phyloP scores from a whole-genome alignment of 2,797 vertebrate genomes.

The Danio kyathit region DNA sequence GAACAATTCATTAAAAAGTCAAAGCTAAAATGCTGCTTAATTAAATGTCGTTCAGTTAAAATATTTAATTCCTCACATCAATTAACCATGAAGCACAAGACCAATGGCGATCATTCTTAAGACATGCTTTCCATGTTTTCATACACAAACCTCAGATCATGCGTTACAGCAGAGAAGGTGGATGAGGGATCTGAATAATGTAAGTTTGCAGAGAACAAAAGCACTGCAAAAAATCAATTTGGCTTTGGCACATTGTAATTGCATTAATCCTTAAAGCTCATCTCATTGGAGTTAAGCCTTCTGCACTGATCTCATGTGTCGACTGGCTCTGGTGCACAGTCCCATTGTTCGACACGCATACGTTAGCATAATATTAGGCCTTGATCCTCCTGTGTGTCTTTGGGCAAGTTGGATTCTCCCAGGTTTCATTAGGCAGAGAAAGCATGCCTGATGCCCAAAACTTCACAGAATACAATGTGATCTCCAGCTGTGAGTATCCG shows the following conservation, averaged over 20 bases:
- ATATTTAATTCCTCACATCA: not conserved
- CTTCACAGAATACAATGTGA: conserved; percentile 35
- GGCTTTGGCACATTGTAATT: conserved; percentile 70
- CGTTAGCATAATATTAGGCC: conserved; percentile 68
- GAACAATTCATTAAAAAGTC: not conserved
- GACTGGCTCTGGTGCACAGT: conserved; percentile 58
- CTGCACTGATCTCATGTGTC: conserved; percentile 62
- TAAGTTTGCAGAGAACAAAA: conserved; percentile 54
- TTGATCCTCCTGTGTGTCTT: conserved; percentile 51
- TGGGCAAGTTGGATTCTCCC: conserved; percentile 23
- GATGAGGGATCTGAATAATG: conserved; percentile 41
- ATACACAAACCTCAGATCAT: conserved; percentile 18
- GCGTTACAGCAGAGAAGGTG: conserved; percentile 44
- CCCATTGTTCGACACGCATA: conserved; percentile 64
- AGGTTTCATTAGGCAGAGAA: conserved; percentile 46
- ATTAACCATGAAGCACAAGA: not conserved
- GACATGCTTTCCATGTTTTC: not conserved
- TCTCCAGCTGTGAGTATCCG: conserved; percentile 33
- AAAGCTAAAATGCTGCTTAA: not conserved
- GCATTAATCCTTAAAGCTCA: conserved; percentile 72
- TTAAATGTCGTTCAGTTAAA: not conserved
- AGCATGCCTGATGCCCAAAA: conserved; percentile 30
- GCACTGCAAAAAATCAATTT: conserved; percentile 69
- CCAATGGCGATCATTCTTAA: conserved; percentile 30
- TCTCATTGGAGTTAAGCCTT: conserved; percentile 67